Evolutionary conservation across 2,113 vertebrate species (phyloP).

Genomic region (Gambusia affinis): DNA sequence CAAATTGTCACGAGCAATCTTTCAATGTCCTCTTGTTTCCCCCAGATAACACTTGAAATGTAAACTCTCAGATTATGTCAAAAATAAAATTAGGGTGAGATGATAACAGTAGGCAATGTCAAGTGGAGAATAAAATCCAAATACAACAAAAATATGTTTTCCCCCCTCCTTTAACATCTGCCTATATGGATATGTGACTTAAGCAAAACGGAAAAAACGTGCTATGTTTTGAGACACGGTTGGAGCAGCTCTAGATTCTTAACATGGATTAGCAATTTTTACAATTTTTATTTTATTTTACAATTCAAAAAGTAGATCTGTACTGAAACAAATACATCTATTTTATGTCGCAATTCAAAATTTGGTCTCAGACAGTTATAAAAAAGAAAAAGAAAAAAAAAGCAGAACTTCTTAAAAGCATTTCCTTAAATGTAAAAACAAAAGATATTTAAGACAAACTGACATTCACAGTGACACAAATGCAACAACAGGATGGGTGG

Average conservation of each 20-base stretch:
- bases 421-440: not conserved
- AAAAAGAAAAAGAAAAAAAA: slow-evolving; percentile 13
- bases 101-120: not conserved
- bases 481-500: not conserved
- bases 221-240: not conserved
- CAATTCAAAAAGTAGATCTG: not conserved
- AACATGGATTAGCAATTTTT: not conserved
- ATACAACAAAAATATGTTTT: too few relatives aligned
- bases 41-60: not conserved
- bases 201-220: not conserved
- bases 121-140: not conserved
- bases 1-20: not conserved
- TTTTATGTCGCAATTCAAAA: not conserved
- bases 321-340: not conserved
- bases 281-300: too few relatives aligned
- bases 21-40: not conserved
- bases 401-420: not conserved
- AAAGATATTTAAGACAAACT: not conserved
- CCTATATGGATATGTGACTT: not conserved
- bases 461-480: not conserved
- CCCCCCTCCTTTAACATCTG: not conserved
- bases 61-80: not conserved
- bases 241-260: not conserved
- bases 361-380: not conserved
- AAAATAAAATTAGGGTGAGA: not conserved